Percentiles rank a stretch among this genome's conserved stretches.
These are phyloP conservation scores for Rhodophaea formosa DNA, from an alignment of 2,888 invertebrate genomes.

Conservation along the genomic window DNA sequence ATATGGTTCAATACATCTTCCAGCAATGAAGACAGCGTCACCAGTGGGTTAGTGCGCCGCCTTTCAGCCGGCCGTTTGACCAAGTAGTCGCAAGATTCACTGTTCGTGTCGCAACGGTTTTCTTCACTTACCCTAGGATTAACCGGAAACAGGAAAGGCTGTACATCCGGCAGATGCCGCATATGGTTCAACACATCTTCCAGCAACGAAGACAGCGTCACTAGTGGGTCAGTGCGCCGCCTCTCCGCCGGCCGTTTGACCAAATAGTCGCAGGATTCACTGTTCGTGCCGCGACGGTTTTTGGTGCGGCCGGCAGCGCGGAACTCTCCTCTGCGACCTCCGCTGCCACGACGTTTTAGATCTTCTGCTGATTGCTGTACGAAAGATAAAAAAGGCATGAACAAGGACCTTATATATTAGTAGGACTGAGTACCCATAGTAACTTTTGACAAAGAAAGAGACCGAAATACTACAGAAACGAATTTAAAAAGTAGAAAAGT, in stretches of 20 bases:
- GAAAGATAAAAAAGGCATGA: neutral
- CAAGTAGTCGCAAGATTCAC: conserved; percentile 88
- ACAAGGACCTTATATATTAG: no score
- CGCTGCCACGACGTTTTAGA: conserved; percentile 87
- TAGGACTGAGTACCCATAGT: no score
- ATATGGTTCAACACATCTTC: conserved; percentile 96
- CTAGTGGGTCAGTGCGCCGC: conserved; percentile 96
- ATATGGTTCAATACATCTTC: conserved; percentile 96
- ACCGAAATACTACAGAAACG: no score
- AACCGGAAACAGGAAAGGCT: conserved; percentile 96
- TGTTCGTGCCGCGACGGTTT: conserved; percentile 57
- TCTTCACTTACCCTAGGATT: conserved; percentile 87
- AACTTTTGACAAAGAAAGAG: no score
- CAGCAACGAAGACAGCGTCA: conserved; percentile 94
- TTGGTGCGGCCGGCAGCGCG: conserved; percentile 46
- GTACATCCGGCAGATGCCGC: conserved; percentile 94
- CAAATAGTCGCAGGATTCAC: conserved; percentile 88
- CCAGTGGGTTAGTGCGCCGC: conserved; percentile 96
- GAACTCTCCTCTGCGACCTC: conserved; percentile 87
- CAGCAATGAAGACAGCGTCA: conserved; percentile 94
- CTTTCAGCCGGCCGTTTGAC: conserved; percentile 93
- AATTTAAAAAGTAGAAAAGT: no score
- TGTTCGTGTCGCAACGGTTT: conserved; percentile 50
- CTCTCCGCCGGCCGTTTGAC: conserved; percentile 93
- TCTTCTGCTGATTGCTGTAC: conserved; percentile 89